Base-by-base conservation (phyloP, 1,140 invertebrate genomes). In the Eriosoma lanigerum region DNA sequence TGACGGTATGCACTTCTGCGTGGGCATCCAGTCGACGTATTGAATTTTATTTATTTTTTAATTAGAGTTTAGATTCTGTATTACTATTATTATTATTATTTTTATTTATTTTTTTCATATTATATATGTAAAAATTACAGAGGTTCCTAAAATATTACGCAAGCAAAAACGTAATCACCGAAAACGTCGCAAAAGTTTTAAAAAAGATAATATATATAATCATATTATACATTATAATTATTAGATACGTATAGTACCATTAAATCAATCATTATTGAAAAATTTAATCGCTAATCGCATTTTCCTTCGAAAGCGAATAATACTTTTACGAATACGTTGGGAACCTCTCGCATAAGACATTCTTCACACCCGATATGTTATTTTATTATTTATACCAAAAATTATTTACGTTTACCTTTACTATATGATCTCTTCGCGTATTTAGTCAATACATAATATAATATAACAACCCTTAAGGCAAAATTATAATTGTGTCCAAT, bases 381-480 rank as follows among this genome's bases (percentile, higher is more conserved):
- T 38, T 4, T 38, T 38, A 4, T 4, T 68, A 1, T 48, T 15
- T 24, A 21, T 68, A 48, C 21, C 12, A 66, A 38, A 3, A 8
- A 38, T 38, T 38, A 38, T 8, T 38, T 38, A 38, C 32, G 3
- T 38, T 38, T 38, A 38, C 32, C 32, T 68, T 68, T 68, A 68
- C 44, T 13, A 19, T 48, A 68, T 68, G 64, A 48, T 68, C 64
- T 68, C 64, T 68, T 24, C 21, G n/a, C 44, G 17, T 68, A 64
- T 64, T 6, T 64, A 64, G 32, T 44, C 62, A n/a, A 62, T 38
- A 38, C 13, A 21, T 38, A 32, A 13, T 68, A 68, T 21, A 46
- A 3, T 38, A 9, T 15, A 48, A 9, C n/a, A 21, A 64, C 3
- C 17, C 19, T 19, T 15, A n/a, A n/a, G 4, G 19, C 10, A n/a